A percentile compares a stretch with the other conserved stretches of the same genome.
Evolutionary conservation across 2,797 vertebrate species (phyloP).

Genomic region (Enteromius argenteus): DNA sequence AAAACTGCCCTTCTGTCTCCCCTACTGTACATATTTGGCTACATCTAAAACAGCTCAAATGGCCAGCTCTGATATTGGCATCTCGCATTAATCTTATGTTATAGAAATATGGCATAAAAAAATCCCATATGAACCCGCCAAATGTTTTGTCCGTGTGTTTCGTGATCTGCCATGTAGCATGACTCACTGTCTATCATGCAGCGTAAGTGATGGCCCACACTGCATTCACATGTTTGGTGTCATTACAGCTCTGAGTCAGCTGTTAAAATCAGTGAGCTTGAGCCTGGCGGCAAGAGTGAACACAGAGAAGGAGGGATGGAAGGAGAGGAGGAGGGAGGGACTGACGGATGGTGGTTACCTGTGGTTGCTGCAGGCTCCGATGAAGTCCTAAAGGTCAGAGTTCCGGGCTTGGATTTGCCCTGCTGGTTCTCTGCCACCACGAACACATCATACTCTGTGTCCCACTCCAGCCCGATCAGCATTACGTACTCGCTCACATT

Average conservation of each 20-base stretch:
- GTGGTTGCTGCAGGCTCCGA: constrained; percentile 89
- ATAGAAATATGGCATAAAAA: constrained; percentile 4
- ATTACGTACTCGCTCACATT: constrained; percentile 84
- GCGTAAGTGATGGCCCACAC: constrained; percentile 52
- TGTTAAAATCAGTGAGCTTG: constrained; percentile 42
- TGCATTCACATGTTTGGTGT: constrained; percentile 55
- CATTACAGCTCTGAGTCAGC: constrained; percentile 61
- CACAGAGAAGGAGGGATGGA: constrained; percentile 51
- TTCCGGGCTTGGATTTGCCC: constrained; percentile 90
- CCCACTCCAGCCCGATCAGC: constrained; percentile 90
- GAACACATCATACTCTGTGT: constrained; percentile 89
- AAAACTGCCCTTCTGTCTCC: neutral
- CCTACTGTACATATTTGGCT: neutral
- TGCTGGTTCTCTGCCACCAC: constrained; percentile 94
- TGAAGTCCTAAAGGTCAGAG: constrained; percentile 86
- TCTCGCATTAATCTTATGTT: constrained; percentile 21
- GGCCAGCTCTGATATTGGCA: neutral
- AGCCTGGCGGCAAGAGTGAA: constrained; percentile 61
- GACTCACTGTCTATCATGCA: constrained; percentile 60
- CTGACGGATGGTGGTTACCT: constrained; percentile 82
- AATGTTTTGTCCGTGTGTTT: constrained; percentile 29
- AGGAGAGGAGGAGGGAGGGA: constrained; percentile 52
- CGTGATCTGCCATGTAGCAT: constrained; percentile 46
- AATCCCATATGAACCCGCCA: constrained; percentile 20
- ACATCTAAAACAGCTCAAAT: neutral